A percentile compares a stretch with the other conserved stretches of the same genome.
Evolutionary conservation across 2,888 invertebrate species (phyloP).

Genomic region (Sialis fuliginosa): DNA sequence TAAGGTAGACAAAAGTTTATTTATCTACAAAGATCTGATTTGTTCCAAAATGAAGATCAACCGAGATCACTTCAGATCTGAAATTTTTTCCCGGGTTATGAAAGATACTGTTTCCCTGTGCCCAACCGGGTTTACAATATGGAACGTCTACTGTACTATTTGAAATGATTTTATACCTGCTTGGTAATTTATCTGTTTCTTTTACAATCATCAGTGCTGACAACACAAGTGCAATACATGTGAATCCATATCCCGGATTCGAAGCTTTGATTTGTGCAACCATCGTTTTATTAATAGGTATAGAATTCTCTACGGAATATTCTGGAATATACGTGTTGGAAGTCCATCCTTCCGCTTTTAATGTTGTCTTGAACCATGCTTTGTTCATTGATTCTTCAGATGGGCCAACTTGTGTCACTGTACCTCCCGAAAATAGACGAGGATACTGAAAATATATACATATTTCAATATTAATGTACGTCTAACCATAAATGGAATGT

Average conservation of each 20-base stretch:
- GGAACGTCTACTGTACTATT: no score
- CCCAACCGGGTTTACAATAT: no score
- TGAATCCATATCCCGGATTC: constrained; percentile 73
- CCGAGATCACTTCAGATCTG: no score
- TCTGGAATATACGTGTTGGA: constrained; percentile 34
- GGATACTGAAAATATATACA: constrained; percentile 13
- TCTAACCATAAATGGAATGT: neutral
- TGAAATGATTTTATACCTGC: no score
- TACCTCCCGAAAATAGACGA: constrained; percentile 49
- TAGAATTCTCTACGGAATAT: constrained; percentile 33
- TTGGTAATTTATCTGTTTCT: constrained; percentile 60
- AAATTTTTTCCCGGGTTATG: no score
- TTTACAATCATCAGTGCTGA: constrained; percentile 57
- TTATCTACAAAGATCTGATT: no score
- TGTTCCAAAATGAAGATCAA: no score
- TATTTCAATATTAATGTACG: neutral
- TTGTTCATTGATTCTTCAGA: constrained; percentile 37
- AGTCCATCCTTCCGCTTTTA: constrained; percentile 66
- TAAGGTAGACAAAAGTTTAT: no score
- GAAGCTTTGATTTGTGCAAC: constrained; percentile 43
- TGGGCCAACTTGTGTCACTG: constrained; percentile 48
- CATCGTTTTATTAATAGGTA: constrained; percentile 43
- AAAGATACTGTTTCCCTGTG: no score
- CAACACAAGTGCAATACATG: constrained; percentile 52
- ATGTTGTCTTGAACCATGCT: constrained; percentile 42